Conservation (phyloP, 1,140 invertebrate species). For the Caenorhabditis latens region DNA sequence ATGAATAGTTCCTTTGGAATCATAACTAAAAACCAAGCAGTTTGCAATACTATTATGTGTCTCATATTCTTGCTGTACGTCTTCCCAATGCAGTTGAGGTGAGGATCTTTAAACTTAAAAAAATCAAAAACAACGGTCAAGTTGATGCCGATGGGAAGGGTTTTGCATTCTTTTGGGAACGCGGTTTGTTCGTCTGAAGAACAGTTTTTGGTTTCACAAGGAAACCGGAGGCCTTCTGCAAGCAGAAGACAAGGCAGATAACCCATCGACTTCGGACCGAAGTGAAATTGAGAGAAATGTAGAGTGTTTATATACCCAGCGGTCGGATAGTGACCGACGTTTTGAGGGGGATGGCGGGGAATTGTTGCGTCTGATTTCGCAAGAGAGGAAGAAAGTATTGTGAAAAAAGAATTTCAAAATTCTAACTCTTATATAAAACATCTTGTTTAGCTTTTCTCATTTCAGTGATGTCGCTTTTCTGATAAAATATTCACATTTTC, state of each 20-base stretch:
- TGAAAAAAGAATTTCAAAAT: too few relatives aligned
- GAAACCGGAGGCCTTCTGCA: background rate
- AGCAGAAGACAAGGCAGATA: background rate
- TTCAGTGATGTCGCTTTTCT: background rate
- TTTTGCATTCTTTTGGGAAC: background rate
- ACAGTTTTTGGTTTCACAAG: background rate
- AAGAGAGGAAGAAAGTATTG: too few relatives aligned
- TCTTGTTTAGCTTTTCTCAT: too few relatives aligned
- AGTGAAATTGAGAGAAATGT: background rate
- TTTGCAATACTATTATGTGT: slow-evolving; percentile 25
- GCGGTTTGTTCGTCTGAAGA: too few relatives aligned
- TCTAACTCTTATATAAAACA: too few relatives aligned
- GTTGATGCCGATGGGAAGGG: background rate
- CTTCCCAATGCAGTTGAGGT: slow-evolving; percentile 26
- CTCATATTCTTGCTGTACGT: background rate
- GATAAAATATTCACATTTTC: background rate
- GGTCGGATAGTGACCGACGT: background rate
- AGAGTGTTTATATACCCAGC: background rate
- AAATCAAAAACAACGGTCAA: background rate
- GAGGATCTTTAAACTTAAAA: background rate
- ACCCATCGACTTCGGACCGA: slow-evolving; percentile 4
- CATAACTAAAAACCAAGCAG: slow-evolving; percentile 12
- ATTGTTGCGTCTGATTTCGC: background rate
- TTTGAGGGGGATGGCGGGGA: background rate
- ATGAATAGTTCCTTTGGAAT: slow-evolving; percentile 17